A percentile compares a stretch with the other conserved stretches of the same genome.
These are phyloP conservation scores for Phallusia fumigata DNA, from an alignment of 23 tunicate genomes.

Conservation along the genomic window DNA sequence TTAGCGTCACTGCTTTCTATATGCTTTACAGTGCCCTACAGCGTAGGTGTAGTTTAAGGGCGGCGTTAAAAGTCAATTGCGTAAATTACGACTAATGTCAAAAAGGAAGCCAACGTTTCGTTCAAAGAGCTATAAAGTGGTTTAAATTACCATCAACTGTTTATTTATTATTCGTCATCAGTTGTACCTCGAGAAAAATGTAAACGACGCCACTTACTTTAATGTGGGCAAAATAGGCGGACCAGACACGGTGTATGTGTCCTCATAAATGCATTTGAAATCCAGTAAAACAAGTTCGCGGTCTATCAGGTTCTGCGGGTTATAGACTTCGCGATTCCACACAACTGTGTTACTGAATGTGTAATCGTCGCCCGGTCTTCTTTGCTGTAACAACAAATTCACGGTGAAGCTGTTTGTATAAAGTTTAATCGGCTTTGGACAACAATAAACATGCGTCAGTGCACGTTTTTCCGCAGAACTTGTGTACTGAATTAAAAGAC, in stretches of 20 bases:
- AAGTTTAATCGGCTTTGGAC: background rate
- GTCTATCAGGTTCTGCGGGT: slow-evolving; percentile 73
- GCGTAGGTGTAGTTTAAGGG: background rate
- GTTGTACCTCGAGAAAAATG: background rate
- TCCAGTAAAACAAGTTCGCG: slow-evolving; percentile 92
- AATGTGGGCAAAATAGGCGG: slow-evolving; percentile 64
- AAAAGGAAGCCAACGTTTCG: background rate
- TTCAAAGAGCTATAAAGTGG: background rate
- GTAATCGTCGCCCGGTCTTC: slow-evolving; percentile 86
- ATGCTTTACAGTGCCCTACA: slow-evolving; percentile 9
- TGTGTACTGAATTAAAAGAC: no score
- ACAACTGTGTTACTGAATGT: slow-evolving; percentile 98
- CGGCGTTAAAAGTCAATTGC: background rate
- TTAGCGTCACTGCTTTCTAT: background rate
- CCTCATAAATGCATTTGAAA: slow-evolving; percentile 96
- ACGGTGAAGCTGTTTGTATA: background rate
- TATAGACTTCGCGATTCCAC: slow-evolving; percentile 88
- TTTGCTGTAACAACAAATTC: slow-evolving; percentile 50
- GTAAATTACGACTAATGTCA: slow-evolving; percentile 12
- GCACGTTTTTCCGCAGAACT: no score
- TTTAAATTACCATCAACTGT: background rate
- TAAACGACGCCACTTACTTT: slow-evolving; percentile 43
- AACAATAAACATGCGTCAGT: background rate
- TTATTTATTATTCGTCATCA: background rate
- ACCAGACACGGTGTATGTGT: slow-evolving; percentile 80